phyloP scores from a whole-genome alignment of 2,888 invertebrate genomes.

The Agrochola litura region DNA sequence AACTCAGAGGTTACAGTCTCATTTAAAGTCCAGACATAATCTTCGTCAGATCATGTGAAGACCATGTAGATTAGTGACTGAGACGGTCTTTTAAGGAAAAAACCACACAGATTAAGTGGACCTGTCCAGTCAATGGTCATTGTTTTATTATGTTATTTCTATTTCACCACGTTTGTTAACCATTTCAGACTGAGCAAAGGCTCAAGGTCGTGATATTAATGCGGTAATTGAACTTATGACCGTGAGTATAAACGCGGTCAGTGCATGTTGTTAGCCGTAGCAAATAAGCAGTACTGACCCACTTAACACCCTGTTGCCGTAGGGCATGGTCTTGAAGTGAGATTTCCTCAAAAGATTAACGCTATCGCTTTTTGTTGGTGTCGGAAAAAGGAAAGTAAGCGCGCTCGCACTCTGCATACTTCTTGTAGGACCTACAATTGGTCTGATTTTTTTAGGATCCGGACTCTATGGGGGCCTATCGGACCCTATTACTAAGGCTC shows the following conservation, averaged over 20 bases:
- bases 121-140: neutral
- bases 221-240: slow-evolving; percentile 37
- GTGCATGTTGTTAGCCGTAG: slow-evolving; percentile 22
- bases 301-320: neutral
- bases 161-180: neutral
- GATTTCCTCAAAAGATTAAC: slow-evolving; percentile 8
- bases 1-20: no score
- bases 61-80: no score
- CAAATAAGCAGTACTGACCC: slow-evolving; percentile 19
- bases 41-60: no score
- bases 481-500: neutral
- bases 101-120: no score
- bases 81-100: no score
- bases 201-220: slow-evolving; percentile 24
- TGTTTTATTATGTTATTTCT: neutral
- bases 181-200: neutral
- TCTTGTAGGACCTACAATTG: neutral
- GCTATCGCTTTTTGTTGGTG: neutral
- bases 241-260: slow-evolving; percentile 44
- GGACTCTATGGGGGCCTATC: no score
- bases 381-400: neutral
- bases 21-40: no score
- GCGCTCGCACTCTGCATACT: neutral
- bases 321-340: slow-evolving; percentile 18
- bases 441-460: neutral